These are phyloP conservation scores for Cydia pomonella DNA, from an alignment of 1,140 invertebrate species.

Conservation along the genomic window DNA sequence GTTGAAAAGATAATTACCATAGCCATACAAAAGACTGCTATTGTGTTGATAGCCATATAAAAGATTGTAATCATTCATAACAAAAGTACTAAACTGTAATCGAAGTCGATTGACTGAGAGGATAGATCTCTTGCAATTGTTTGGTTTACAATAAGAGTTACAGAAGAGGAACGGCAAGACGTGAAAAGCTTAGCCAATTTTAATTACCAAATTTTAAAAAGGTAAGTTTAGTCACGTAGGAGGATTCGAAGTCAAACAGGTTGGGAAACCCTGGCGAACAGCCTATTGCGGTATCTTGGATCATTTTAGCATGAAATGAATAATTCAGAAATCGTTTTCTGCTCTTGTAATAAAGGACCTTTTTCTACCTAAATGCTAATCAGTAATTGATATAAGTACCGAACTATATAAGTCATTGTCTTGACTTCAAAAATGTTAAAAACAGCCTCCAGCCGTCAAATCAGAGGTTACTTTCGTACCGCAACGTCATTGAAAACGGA, in stretches of 20 bases:
- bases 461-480: background rate
- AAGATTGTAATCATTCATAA: background rate
- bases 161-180: no score
- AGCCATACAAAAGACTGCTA: background rate
- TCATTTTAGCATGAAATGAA: no score
- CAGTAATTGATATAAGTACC: no score
- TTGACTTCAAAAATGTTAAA: no score
- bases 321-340: no score
- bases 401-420: background rate
- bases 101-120: background rate
- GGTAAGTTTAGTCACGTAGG: background rate
- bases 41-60: background rate
- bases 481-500: background rate
- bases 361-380: no score
- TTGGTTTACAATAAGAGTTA: background rate
- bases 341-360: no score
- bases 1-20: constrained; percentile 1
- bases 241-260: background rate
- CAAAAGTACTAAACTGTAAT: background rate
- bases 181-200: no score
- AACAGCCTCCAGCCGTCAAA: background rate
- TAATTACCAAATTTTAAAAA: no score
- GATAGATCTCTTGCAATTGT: background rate
- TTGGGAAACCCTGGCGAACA: background rate
- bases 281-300: no score